phyloP scores from a whole-genome alignment of 2,113 vertebrate species.

The Gavia stellata region DNA sequence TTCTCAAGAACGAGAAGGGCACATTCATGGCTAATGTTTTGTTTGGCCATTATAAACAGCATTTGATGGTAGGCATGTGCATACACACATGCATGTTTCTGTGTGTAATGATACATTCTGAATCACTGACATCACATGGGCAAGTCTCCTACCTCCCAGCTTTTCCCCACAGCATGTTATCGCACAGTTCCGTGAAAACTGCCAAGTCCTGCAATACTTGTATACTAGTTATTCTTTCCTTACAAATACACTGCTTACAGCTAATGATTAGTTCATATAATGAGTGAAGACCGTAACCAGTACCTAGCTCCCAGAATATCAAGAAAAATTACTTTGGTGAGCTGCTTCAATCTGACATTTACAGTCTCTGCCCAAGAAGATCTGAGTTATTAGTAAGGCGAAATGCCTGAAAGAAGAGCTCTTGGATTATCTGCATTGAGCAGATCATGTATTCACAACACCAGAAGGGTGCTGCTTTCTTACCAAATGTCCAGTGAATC shows the following conservation, averaged over 20 bases:
- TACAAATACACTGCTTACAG: background rate
- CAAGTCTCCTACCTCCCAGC: background rate
- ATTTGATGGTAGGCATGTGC: background rate
- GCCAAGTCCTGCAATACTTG: background rate
- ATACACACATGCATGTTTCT: background rate
- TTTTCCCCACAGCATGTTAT: background rate
- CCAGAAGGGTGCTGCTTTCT: conserved; percentile 17
- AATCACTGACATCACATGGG: background rate
- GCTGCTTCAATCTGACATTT: background rate
- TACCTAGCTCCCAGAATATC: background rate
- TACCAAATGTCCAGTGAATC: conserved; percentile 35
- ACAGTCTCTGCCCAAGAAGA: background rate
- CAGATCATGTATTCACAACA: background rate
- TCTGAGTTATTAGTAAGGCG: background rate
- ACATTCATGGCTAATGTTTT: background rate
- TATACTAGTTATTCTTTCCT: background rate
- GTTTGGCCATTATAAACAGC: background rate
- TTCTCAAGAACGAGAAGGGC: background rate
- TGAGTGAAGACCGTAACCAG: background rate
- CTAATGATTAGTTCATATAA: background rate
- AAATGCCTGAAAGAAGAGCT: background rate
- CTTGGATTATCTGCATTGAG: background rate
- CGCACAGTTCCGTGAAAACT: background rate
- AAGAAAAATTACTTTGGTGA: background rate
- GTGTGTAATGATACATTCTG: background rate